Evolutionary conservation across 1,140 invertebrate genomes (phyloP).

Genomic region (Drosophila kikkawai): DNA sequence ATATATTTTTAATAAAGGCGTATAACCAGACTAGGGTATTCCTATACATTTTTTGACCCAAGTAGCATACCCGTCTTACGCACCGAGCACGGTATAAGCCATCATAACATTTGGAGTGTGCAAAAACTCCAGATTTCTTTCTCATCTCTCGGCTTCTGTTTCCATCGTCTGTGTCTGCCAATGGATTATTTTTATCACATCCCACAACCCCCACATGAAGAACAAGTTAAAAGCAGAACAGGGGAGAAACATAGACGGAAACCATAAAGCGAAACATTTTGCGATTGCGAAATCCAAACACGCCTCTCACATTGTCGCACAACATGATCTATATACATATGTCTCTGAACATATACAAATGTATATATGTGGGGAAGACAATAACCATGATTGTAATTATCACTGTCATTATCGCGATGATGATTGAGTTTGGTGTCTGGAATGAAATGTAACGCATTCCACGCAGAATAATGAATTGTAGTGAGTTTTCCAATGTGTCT

Average conservation of each 20-base stretch:
- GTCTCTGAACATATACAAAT: no score
- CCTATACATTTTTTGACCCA: no score
- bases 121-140: constrained; percentile 34
- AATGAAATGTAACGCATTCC: constrained; percentile 68
- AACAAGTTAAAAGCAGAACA: constrained; percentile 16
- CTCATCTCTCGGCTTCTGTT: constrained; percentile 38
- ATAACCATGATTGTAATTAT: constrained; percentile 63
- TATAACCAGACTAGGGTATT: no score
- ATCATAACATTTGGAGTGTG: constrained; percentile 50
- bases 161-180: constrained; percentile 22
- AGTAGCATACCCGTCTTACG: not conserved
- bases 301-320: constrained; percentile 75
- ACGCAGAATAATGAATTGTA: constrained; percentile 65
- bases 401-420: constrained; percentile 50
- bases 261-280: constrained; percentile 58
- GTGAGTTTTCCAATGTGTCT: constrained; percentile 10
- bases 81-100: not conserved
- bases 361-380: constrained; percentile 18
- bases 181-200: constrained; percentile 52
- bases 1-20: not conserved
- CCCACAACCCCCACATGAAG: constrained; percentile 27
- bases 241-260: constrained; percentile 33
- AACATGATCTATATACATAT: constrained; percentile 59
- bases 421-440: constrained; percentile 53
- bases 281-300: constrained; percentile 78